These are phyloP conservation scores for Vanessa tameamea DNA, from an alignment of 1,140 invertebrate genomes.

Conservation along the genomic window DNA sequence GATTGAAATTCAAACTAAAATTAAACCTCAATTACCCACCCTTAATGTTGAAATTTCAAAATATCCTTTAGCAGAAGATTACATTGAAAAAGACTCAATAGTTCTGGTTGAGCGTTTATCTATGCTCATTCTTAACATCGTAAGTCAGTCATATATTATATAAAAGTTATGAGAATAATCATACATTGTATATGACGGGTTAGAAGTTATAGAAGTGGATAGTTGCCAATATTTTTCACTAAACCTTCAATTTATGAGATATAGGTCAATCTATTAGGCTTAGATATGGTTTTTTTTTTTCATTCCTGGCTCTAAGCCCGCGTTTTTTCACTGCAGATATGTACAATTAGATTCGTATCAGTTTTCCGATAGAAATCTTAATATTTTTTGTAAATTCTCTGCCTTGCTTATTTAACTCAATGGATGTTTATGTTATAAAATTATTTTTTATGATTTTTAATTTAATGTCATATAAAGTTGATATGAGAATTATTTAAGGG, in stretches of 20 bases:
- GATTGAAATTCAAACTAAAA: too few relatives aligned
- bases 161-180: background rate
- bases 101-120: too few relatives aligned
- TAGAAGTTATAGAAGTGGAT: slow-evolving; percentile 27
- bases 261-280: slow-evolving; percentile 33
- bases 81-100: too few relatives aligned
- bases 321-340: slow-evolving; percentile 13
- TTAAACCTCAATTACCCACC: too few relatives aligned
- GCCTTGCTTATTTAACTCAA: background rate
- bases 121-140: too few relatives aligned
- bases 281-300: slow-evolving; percentile 28
- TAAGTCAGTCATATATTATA: background rate
- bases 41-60: too few relatives aligned
- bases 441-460: too few relatives aligned
- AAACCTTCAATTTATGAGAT: slow-evolving; percentile 23
- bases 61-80: too few relatives aligned
- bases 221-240: slow-evolving; percentile 30
- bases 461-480: too few relatives aligned
- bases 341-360: background rate
- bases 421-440: background rate
- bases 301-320: slow-evolving; percentile 19
- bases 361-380: background rate
- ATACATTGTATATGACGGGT: background rate
- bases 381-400: background rate
- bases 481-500: background rate